Evolutionary conservation across 2,888 invertebrate genomes (phyloP), one percentile per base, ranked within the genome.

Genomic region (Scaeva pyrastri): DNA sequence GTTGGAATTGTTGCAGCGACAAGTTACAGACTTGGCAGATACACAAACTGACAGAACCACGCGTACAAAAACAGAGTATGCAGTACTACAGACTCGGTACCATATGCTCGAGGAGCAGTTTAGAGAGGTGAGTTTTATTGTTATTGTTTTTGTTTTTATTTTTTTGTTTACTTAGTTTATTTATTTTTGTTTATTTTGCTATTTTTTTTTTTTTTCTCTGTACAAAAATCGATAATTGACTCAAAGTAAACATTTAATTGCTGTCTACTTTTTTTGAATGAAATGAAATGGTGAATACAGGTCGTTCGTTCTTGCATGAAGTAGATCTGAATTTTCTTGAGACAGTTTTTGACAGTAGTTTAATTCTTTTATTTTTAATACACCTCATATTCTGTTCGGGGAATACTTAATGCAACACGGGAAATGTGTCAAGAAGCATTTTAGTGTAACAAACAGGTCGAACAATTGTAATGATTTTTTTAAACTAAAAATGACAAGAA

Each of bases 1-100:
- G 98, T 96, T 98, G 91, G 97, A 97, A 94, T 94, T 97, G 90
- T 94, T 98, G 88, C 98, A 98, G 93, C 97, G 97, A 91, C 98
- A 98, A 94, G 96, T 98, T 93, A 96, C 96, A 87, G 96, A 96
- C 80, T 94, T 98, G 89, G 97, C 96, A 64, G 98, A 98, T 92
- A 97, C 96, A 68, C 98, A 98, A 95, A 95, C 90, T 95, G 97
- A 98, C 92, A 94, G 97, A 88, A 98, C 98, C 92, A 95, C 96
- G 74, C 94, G 97, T 90, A 97, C 96, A 76, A 98, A 98, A 93
- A 96, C 98, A 78, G 98, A 98, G 93, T 98, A 98, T 94, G 97
- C 97, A 2, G 96, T 97, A 77, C 94, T 98, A 50, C 97, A 97
- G 91, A 97, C 97, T 48, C 95, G 98, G 89, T 96, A 98, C 88